Conservation (phyloP, 2,888 invertebrate species). For the Drosophila infuscata region DNA sequence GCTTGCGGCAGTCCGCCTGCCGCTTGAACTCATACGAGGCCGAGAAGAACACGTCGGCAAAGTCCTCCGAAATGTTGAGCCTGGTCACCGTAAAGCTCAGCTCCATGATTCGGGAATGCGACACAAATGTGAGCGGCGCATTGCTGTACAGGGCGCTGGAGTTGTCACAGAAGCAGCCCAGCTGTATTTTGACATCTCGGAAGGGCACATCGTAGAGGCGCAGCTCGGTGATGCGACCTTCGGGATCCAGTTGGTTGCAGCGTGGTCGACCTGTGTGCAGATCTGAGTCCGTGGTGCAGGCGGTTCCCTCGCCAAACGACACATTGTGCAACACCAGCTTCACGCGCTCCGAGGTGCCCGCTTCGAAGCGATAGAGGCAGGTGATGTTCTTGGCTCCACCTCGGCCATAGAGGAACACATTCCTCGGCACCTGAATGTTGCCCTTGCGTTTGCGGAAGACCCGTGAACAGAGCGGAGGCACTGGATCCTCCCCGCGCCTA, state of each 20-base stretch:
- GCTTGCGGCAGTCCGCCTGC: slow-evolving; percentile 88
- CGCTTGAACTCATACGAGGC: slow-evolving; percentile 89
- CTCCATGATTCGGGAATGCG: slow-evolving; percentile 90
- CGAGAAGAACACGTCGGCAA: slow-evolving; percentile 92
- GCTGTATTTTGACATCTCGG: slow-evolving; percentile 88
- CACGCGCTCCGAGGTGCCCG: slow-evolving; percentile 88
- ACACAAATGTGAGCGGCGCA: slow-evolving; percentile 88
- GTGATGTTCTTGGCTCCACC: slow-evolving; percentile 92
- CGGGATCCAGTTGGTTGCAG: slow-evolving; percentile 85
- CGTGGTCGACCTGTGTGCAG: slow-evolving; percentile 89
- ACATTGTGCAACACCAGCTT: slow-evolving; percentile 89
- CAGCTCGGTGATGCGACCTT: slow-evolving; percentile 86
- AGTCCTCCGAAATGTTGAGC: slow-evolving; percentile 92
- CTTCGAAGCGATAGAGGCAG: slow-evolving; percentile 92
- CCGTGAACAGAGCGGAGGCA: slow-evolving; percentile 86
- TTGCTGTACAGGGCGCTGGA: slow-evolving; percentile 86
- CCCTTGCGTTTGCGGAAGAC: slow-evolving; percentile 89
- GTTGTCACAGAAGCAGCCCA: slow-evolving; percentile 93
- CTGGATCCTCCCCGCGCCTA: slow-evolving; percentile 85
- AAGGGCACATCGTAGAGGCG: slow-evolving; percentile 89
- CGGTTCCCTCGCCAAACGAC: slow-evolving; percentile 89
- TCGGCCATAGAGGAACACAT: slow-evolving; percentile 93
- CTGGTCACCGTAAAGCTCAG: slow-evolving; percentile 90
- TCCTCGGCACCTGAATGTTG: slow-evolving; percentile 88
- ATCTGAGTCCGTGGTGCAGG: slow-evolving; percentile 90